These are phyloP conservation scores for Ceuthmochares aereus DNA, from an alignment of 2,113 vertebrate genomes.

Conservation along the genomic window DNA sequence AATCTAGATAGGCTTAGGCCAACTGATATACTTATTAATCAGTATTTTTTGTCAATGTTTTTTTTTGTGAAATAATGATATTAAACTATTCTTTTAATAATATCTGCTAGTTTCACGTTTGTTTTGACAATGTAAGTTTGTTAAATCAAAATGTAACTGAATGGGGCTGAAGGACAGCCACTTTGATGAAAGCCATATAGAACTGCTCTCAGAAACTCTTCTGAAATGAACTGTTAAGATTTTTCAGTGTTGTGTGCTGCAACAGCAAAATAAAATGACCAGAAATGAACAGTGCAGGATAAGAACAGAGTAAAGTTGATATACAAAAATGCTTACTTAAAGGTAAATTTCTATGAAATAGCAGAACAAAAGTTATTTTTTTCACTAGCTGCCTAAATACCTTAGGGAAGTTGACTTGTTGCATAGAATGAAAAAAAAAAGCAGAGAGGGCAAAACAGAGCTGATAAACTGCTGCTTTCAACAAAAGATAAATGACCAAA, in stretches of 20 bases:
- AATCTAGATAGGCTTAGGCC: not conserved
- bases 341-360: slow-evolving; percentile 24
- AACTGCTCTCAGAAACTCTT: not conserved
- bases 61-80: not conserved
- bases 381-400: slow-evolving; percentile 30
- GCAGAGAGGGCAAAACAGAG: slow-evolving; percentile 12
- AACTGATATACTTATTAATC: not conserved
- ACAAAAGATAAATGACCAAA: slow-evolving; percentile 53
- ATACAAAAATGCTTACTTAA: slow-evolving; percentile 22
- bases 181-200: not conserved
- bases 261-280: slow-evolving; percentile 3
- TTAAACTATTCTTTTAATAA: not conserved
- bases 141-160: not conserved
- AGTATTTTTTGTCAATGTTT: not conserved
- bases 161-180: not conserved
- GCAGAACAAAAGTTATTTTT: slow-evolving; percentile 40
- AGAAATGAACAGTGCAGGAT: not conserved
- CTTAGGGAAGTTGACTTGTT: slow-evolving; percentile 39
- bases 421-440: not conserved
- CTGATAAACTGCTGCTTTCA: slow-evolving; percentile 70
- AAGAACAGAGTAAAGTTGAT: slow-evolving; percentile 35
- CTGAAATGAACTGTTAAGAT: not conserved
- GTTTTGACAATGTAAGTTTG: not conserved
- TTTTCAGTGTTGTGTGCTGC: not conserved
- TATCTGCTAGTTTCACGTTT: not conserved